Evolutionary conservation across 2,797 vertebrate species (phyloP).

Genomic region (Diplodus puntazzo): DNA sequence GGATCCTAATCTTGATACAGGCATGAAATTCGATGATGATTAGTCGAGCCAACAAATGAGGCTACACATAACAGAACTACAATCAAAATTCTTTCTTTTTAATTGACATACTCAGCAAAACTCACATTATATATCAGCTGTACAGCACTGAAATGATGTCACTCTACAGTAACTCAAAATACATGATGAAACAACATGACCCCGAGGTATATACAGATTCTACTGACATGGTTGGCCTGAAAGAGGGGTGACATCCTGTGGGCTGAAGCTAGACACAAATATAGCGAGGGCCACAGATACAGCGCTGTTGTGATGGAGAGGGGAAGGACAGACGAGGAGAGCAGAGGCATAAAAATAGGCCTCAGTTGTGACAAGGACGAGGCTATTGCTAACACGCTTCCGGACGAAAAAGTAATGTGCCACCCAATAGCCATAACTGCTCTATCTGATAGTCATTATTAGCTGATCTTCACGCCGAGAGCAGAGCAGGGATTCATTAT

Average conservation of each 20-base stretch:
- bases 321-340: neutral
- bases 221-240: neutral
- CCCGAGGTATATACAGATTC: neutral
- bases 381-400: slow-evolving; percentile 12
- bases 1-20: too few species aligned
- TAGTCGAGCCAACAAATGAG: neutral
- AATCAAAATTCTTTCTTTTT: neutral
- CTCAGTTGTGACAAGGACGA: neutral
- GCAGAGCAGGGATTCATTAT: slow-evolving; percentile 10
- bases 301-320: slow-evolving; percentile 16
- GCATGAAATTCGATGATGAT: neutral
- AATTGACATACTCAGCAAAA: neutral
- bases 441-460: slow-evolving; percentile 19
- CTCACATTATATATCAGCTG: neutral
- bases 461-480: slow-evolving; percentile 8
- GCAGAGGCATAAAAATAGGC: slow-evolving; percentile 17
- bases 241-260: neutral
- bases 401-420: slow-evolving; percentile 23
- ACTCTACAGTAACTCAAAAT: neutral
- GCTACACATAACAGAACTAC: neutral
- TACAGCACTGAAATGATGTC: neutral
- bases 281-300: slow-evolving; percentile 7
- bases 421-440: neutral
- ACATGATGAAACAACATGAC: neutral
- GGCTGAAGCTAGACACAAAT: slow-evolving; percentile 7